Base-by-base conservation (phyloP, 2,888 invertebrate species). In the Leptura quadrifasciata region DNA sequence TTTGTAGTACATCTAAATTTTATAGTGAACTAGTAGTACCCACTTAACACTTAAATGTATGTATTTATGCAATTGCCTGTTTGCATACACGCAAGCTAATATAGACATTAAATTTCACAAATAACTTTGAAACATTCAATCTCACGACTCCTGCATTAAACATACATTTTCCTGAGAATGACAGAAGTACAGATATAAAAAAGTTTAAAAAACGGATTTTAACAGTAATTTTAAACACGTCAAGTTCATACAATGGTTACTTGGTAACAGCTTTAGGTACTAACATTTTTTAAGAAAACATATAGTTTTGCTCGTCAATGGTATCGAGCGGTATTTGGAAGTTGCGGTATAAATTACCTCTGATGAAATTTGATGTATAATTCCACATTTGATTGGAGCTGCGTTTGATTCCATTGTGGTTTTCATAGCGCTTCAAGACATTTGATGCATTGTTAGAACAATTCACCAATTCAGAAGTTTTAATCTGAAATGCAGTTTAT, bases 341-440 rank as follows among this genome's bases (percentile, higher is more conserved):
- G 70, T 70, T 75, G 18, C 79, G 76, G 58, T 74, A 70, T 61
- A 77, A 72, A 27, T 78, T 77, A 21, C 78, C 81, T 60, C 68
- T 76, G 55, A 77, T 78, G 54, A 93, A 91, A 54, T 95, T 95
- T 78, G 94, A 94, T 10, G 95, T 95, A 74, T 95, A 91, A 76
- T 93, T 91, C 95, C 95, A 95, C 79, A 94, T 93, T 79, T 95
- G 92, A 70, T 94, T 92, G 89, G 95, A 95, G 6, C 93, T 91
- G 85, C 94, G 92, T 31, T 92, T 92, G 80, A 93, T 91, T 90
- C 94, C 91, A 87, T 93, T 89, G 89, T 93, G 90, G 67, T 93
- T 94, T 87, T 95, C 94, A 89, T 96, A 96, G 77, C 93, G 93
- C 65, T 92, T 91, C 83, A 95, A 88, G 84, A 94, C 93, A 80